Evolutionary conservation across 1,140 invertebrate species (phyloP).

Genomic region (Eueides isabella): DNA sequence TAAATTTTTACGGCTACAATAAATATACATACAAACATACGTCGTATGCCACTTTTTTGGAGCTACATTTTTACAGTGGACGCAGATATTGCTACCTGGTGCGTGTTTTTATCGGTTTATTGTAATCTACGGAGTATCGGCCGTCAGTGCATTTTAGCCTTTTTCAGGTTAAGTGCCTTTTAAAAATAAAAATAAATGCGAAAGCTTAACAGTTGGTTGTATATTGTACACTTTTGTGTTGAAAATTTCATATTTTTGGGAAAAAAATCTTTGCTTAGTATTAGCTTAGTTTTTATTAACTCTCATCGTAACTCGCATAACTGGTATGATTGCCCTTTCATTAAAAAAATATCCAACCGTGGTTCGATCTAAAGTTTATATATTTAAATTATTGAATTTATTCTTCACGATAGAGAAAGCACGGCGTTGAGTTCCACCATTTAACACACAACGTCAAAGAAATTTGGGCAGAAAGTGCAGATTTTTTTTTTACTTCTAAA

Average conservation of each 20-base stretch:
- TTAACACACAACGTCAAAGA: not conserved
- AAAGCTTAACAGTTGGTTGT: not conserved
- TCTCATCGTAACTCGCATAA: no score
- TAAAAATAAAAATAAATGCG: constrained; percentile 24
- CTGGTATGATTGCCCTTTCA: no score
- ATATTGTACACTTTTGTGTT: not conserved
- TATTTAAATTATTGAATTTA: no score
- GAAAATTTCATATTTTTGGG: not conserved
- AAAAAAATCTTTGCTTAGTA: not conserved
- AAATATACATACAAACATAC: not conserved
- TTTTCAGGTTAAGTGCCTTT: constrained; percentile 30
- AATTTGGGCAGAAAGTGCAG: not conserved
- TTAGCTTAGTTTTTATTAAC: no score
- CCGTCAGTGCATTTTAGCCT: constrained; percentile 28
- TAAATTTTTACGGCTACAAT: not conserved
- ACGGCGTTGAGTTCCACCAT: not conserved
- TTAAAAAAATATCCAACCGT: no score
- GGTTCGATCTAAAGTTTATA: no score
- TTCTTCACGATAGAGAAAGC: not conserved
- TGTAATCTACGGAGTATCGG: constrained; percentile 34
- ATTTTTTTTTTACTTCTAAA: no score
- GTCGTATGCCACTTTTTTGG: not conserved
- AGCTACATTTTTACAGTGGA: constrained; percentile 5
- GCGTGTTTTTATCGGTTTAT: constrained; percentile 41
- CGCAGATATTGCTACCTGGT: constrained; percentile 10